Conservation (phyloP, 1,140 invertebrate genomes). For the Papilio dardanus region DNA sequence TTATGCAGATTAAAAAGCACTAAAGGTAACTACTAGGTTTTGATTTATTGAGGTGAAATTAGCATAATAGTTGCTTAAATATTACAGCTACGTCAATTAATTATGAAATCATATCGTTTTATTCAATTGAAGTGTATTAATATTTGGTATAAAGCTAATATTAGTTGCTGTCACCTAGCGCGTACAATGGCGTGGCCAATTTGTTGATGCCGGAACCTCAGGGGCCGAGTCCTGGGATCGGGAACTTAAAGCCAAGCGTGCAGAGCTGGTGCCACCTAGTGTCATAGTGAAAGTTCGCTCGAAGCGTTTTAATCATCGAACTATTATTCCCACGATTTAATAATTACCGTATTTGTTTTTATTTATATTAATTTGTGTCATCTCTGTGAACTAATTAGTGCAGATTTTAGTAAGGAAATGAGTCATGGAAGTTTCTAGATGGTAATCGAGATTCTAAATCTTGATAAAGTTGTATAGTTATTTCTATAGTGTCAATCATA, state of each 20-base stretch:
- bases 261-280: neutral
- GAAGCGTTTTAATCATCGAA: neutral
- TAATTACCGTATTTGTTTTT: neutral
- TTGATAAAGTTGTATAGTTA: neutral
- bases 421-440: neutral
- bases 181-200: slow-evolving; percentile 27
- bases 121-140: slow-evolving; percentile 23
- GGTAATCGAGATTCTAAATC: neutral
- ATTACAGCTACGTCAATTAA: neutral
- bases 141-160: neutral
- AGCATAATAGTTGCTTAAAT: neutral
- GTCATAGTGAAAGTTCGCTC: slow-evolving; percentile 16
- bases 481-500: neutral
- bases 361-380: neutral
- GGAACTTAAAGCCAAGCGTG: neutral
- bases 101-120: slow-evolving; percentile 1
- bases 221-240: neutral
- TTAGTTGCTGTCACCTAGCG: slow-evolving; percentile 30
- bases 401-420: neutral
- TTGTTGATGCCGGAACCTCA: slow-evolving; percentile 27
- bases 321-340: slow-evolving; percentile 15
- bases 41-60: neutral
- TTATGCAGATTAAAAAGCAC: neutral
- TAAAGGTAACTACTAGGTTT: too few species aligned
- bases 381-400: neutral